Evolutionary conservation across 2,888 invertebrate genomes (phyloP).

Genomic region (Agrochola lychnidis): DNA sequence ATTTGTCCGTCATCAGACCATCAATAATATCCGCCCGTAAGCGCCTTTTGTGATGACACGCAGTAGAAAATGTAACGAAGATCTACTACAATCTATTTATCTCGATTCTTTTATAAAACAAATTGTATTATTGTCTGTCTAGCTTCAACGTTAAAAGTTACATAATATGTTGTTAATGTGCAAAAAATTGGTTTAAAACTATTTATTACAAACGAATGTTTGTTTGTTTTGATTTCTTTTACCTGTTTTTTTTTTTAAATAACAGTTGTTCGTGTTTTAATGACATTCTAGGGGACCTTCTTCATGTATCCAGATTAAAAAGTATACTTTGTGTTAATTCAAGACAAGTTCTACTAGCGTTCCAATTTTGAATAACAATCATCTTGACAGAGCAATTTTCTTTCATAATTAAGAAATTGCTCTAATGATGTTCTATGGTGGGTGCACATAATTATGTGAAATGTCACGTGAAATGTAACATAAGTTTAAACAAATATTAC

Average conservation of each 20-base stretch:
- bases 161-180: not conserved
- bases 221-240: not conserved
- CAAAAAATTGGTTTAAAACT: no score
- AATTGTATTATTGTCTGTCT: no score
- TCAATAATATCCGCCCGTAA: slow-evolving; percentile 11
- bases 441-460: not conserved
- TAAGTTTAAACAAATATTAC: not conserved
- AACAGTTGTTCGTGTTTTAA: not conserved
- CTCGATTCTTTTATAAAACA: not conserved
- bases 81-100: not conserved
- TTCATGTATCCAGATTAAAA: not conserved
- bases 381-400: not conserved
- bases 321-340: not conserved
- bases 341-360: no score
- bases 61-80: not conserved
- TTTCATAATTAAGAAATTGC: not conserved
- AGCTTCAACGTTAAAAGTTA: not conserved
- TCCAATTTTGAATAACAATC: not conserved
- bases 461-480: not conserved
- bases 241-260: not conserved
- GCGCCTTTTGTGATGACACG: slow-evolving; percentile 1
- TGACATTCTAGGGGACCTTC: not conserved
- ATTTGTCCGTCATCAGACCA: slow-evolving; percentile 26
- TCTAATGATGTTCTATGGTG: not conserved
- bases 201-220: not conserved